These are phyloP conservation scores for Drosophila micromelanica DNA, from an alignment of 1,140 invertebrate genomes.

Conservation along the genomic window DNA sequence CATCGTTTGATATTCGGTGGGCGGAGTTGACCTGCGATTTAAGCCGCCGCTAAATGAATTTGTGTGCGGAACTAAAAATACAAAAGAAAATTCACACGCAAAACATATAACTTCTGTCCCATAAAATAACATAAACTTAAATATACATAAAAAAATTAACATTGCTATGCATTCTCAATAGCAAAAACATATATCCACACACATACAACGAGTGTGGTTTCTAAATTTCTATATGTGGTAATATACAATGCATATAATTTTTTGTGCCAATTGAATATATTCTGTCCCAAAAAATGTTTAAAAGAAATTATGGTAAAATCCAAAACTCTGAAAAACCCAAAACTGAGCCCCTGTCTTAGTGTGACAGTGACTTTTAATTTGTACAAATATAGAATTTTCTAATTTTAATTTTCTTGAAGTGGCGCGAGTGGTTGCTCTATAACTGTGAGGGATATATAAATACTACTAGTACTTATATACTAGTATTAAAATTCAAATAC, in stretches of 20 bases:
- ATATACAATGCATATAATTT: neutral
- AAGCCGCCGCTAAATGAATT: constrained; percentile 72
- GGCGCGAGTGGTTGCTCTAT: too few species aligned
- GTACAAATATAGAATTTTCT: too few species aligned
- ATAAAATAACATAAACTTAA: constrained; percentile 12
- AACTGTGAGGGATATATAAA: too few species aligned
- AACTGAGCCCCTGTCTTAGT: too few species aligned
- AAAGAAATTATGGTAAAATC: too few species aligned
- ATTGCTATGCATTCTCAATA: constrained; percentile 20
- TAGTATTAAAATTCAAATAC: too few species aligned
- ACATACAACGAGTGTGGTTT: constrained; percentile 15
- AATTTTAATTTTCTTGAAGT: too few species aligned
- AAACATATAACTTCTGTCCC: constrained; percentile 25
- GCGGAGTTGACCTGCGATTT: constrained; percentile 72
- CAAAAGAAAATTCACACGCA: constrained; percentile 27
- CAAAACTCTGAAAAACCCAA: too few species aligned
- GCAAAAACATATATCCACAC: constrained; percentile 20
- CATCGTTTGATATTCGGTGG: constrained; percentile 70
- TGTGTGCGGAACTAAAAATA: constrained; percentile 73
- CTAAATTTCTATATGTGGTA: neutral
- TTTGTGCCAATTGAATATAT: too few species aligned
- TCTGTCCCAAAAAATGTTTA: too few species aligned
- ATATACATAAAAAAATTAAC: neutral
- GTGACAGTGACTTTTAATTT: too few species aligned
- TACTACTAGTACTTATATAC: too few species aligned